Conservation (phyloP, 2,113 vertebrate genomes). For the Chamaea fasciata region DNA sequence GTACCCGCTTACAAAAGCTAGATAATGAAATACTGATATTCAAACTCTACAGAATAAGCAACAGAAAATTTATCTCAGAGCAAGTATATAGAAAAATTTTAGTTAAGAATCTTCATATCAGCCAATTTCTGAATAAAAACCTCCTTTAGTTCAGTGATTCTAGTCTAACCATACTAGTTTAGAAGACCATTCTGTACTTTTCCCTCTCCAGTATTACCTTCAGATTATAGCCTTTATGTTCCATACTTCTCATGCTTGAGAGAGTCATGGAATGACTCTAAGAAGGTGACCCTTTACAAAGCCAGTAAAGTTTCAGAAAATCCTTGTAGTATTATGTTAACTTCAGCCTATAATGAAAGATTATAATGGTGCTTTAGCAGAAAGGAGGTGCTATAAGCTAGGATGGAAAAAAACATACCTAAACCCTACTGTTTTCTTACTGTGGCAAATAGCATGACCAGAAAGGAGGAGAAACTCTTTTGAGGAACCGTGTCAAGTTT, state of each 20-base stretch:
- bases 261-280: neutral
- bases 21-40: slow-evolving; percentile 32
- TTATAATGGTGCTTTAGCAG: neutral
- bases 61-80: neutral
- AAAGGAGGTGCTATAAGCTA: neutral
- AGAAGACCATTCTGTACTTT: neutral
- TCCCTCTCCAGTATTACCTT: neutral
- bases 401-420: neutral
- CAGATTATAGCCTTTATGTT: slow-evolving; percentile 4
- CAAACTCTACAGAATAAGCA: slow-evolving; percentile 11
- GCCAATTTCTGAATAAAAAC: neutral
- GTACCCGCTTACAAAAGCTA: neutral
- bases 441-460: neutral
- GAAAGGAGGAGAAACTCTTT: neutral
- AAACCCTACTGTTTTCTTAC: neutral
- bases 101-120: neutral
- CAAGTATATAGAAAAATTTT: neutral
- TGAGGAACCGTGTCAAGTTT: neutral
- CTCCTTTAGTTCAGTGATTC: neutral
- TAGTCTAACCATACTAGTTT: neutral
- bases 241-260: neutral
- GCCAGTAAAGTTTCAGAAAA: neutral
- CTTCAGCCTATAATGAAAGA: neutral
- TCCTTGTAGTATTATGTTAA: neutral
- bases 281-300: slow-evolving; percentile 47